Base-by-base conservation (phyloP, 2,888 invertebrate species). In the Agrotis ipsilon region DNA sequence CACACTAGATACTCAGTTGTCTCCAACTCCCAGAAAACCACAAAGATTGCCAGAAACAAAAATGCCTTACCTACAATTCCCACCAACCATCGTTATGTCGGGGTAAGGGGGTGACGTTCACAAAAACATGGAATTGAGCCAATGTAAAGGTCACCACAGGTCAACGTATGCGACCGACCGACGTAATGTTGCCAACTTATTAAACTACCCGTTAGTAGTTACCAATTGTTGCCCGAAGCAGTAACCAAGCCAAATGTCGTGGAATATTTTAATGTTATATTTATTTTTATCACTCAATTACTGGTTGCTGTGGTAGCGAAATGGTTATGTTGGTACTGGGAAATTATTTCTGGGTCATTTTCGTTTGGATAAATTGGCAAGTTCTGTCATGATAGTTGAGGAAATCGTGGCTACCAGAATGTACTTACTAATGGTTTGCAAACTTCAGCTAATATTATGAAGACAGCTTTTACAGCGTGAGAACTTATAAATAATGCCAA, bases 51-150 rank as follows among this genome's bases (percentile, higher is more conserved):
- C 49, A 45, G 48, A 66, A 64, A 59, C 55, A 32, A 27, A 67
- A 79, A 32, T 54, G 19, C 59, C 7, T 9, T 32, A 57, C 57
- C 27, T 27, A 69, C 18, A 68, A 81, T 77, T 77, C 64, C 32
- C 45, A 55, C 57, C 49, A 68, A 57, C 61, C 49, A 48, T 27
- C 69, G 55, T 72, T 67, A 73, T 76, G 63, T 46, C 49, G 62
- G 39, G 39, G 39, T 39, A 39, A 39, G 11, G 39, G 39, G 62
- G 59, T 80, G 70, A 78, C 82, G 64, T 80, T 75, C 70, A 78
- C 70, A 80, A 76, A 73, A 79, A 72, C 66, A 83, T 89, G 88
- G 88, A 88, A 76, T 72, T 62, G 59, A 80, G 89, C 89, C 89
- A 89, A 87, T 85, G 48, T 61, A 75, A 63, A 74, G 88, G 87